Evolutionary conservation across 2,113 vertebrate species (phyloP).

Genomic region (Origma solitaria): DNA sequence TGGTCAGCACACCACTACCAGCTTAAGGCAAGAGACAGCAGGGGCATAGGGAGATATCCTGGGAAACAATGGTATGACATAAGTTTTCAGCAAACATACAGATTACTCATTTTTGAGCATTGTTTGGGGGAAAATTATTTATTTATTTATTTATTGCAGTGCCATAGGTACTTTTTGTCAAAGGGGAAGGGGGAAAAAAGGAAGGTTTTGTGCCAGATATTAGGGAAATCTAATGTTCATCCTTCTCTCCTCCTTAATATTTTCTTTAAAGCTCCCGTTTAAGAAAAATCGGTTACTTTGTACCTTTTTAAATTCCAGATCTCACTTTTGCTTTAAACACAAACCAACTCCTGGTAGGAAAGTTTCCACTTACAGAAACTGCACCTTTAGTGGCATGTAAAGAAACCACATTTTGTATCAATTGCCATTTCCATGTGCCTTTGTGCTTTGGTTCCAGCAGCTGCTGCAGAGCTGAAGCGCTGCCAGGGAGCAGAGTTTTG

Average conservation of each 20-base stretch:
- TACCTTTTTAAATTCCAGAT: neutral
- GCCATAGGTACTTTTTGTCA: neutral
- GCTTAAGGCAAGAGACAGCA: neutral
- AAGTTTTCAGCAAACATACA: neutral
- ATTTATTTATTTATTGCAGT: neutral
- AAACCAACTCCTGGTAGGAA: neutral
- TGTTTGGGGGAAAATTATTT: neutral
- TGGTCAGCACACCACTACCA: neutral
- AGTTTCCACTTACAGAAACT: neutral
- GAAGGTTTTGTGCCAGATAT: neutral
- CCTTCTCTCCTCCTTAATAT: neutral
- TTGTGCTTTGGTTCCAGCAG: neutral
- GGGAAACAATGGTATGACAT: neutral
- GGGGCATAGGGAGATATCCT: neutral
- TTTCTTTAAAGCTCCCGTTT: neutral
- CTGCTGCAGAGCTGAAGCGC: neutral
- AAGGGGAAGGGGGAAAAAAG: neutral
- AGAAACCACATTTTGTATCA: neutral
- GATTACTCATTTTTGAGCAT: neutral
- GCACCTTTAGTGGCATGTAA: neutral
- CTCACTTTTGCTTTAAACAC: neutral
- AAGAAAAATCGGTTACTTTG: neutral
- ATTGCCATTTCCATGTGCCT: neutral
- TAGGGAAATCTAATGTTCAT: neutral
- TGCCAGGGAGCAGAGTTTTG: constrained; percentile 13